Evolutionary conservation across 2,113 vertebrate species (phyloP), one percentile per base, ranked within the genome.

Genomic region (Heliornis fulica): DNA sequence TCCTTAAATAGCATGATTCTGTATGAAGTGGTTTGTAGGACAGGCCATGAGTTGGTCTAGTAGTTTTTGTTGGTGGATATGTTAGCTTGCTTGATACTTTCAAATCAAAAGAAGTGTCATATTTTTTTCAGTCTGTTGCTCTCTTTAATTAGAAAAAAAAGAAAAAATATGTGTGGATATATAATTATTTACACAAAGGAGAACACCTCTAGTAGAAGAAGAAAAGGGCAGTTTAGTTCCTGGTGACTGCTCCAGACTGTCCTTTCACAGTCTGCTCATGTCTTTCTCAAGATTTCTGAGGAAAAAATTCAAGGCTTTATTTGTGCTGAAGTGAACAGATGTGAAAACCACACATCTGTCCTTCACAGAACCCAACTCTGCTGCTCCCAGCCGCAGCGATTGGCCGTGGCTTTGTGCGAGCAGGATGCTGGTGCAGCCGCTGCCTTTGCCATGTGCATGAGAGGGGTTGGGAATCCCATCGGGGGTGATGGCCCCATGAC

Each of bases 401-500:
- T 13, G 34, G 40, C 41, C 13, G 4, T 7, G 50, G 48, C 25
- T 14, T 26, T 19, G 25, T 4, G 15, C 29, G 8, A 17, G 18
- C 7, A 11, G 43, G 22, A 10, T 11, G 14, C 2, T 11, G 5
- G 19, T 5, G 8, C 8, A 5, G 32, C 10, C 1, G 1, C 22
- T 43, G 60, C 34, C 22, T 41, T 36, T 8, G 11, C 17, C 34
- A 12, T 16, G 10, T 8, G 25, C 4, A 2, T 4, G 25, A 60
- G n/a, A 26, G 13, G n/a, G 41, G n/a, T 5, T 23, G 12, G 31
- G 19, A 53, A 46, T 48, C n/a, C n/a, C 53, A 19, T 11, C 7
- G 13, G 18, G 29, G 5, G 53, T 72, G 23, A 25, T 28, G 50
- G 26, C 13, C 29, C 28, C 4, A 5, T 41, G 31, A 32, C 26